Base-by-base conservation (phyloP, 30 jellyfish, hydroid and myxozoan species). In the Aurelia aurita region DNA sequence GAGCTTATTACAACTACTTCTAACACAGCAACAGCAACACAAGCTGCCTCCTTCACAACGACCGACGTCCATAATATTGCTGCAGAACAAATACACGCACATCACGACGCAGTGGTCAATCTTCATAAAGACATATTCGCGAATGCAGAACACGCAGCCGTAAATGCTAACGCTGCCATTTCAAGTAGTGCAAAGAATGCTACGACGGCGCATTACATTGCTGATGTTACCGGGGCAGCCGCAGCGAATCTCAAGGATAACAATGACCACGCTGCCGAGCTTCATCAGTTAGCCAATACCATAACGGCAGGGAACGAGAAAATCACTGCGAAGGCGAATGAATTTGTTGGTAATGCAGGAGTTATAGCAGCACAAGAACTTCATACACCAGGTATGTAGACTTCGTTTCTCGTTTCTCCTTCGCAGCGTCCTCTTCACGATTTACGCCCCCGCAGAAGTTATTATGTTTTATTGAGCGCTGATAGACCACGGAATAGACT, bases 251-350 rank as follows among this genome's bases (percentile, higher is more conserved):
- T 80, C 47, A 59, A 70, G 15, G 67, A 59, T 45, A 80, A 80
- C 49, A 80, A 80, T 34, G 76, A 45, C 2, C 82, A 80, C 32
- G 90, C 83, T 66, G 83, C 90, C 49, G 73, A 80, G 75, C 69
- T 63, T 5, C 82, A 80, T 25, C 83, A 80, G 21, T 60, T 64
- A 6, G 90, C 90, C 46, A 80, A 80, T 29, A 65, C 90, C 3
- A 49, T 80, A 7, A 32, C 74, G 7, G 45, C 82, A 2, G 82
- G 66, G n/a, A n/a, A n/a, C n/a, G n/a, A n/a, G n/a, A n/a, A n/a
- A n/a, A n/a, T n/a, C n/a, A n/a, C n/a, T n/a, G 83, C 90, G 51
- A 70, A 64, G 55, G 90, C 90, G 14, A 80, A 64, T 29, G 26
- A 35, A 2, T 47, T 61, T 47, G 62, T 80, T 15, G 53, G 45